Evolutionary conservation across 2,797 vertebrate genomes (phyloP), one percentile per base, ranked within the genome.

Genomic region (Halcyon smyrnensis): DNA sequence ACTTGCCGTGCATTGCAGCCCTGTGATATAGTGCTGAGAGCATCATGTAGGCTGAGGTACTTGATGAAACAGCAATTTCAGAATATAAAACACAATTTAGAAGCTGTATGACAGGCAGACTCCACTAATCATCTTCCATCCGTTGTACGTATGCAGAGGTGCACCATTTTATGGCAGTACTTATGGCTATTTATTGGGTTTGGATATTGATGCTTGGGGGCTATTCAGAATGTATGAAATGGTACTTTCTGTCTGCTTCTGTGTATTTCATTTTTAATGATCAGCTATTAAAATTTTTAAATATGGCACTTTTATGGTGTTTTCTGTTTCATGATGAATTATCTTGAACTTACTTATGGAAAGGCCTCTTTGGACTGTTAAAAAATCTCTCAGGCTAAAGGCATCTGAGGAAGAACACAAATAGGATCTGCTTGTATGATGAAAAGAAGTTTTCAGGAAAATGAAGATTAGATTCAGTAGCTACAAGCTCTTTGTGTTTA

Each of bases 381-480:
- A 89, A 89, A 45, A 89, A 76, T 53, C 7, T 93, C 51, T 77
- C 27, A 80, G 51, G n/a, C 51, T 91, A 91, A 91, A 92, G 54
- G 32, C 30, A 67, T 79, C 25, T 64, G 54, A 87, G 25, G 28
- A 87, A 64, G 51, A 76, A 54, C 43, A 84, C 15, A 84, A 88
- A 69, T n/a, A 90, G 19, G 28, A 89, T 11, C 54, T 56, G 87
- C 12, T 59, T 56, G 18, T 21, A 54, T 11, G n/a, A 75, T 28
- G 28, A 28, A 48, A 84, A 79, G n/a, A 69, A 34, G 9, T 36
- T 90, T 81, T 86, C 56, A 81, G 63, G 30, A 37, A 86, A 86
- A 84, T 32, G 8, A 81, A 91, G 88, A 86, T 53, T 51, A 56
- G 34, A 48, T 60, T 62, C 41, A 74, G 24, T 57, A 89, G 16